Evolutionary conservation across 2,888 invertebrate genomes (phyloP), one percentile per base, ranked within the genome.

Genomic region (Epicampocera succincta): DNA sequence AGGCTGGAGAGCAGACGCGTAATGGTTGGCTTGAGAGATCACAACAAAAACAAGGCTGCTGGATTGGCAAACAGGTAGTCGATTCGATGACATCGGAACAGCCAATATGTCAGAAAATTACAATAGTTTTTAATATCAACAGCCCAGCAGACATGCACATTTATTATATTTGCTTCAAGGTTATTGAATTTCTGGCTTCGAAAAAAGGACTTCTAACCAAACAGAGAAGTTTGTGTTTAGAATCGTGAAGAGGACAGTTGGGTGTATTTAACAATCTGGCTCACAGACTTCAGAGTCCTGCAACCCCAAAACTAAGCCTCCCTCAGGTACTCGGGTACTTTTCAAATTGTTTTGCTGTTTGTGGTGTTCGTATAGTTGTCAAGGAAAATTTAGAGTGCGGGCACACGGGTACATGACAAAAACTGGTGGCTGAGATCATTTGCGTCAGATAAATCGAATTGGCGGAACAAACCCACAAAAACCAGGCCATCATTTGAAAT

Each of bases 31-130:
- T 58, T 17, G 21, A 58, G 38, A 48, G 48, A 40, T 8, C 65
- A 48, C 4, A 11, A 11, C 33, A 56, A 17, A 12, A 8, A 21
- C 8, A 72, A 63, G 13, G 48, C 15, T 3, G 12, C 15, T 17
- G 29, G 38, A 12, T 58, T 38, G n/a, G n/a, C 60, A 76, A 61
- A 19, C 71, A 82, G 82, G 58, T 75, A 66, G 74, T 66, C 60
- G 11, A 33, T 66, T 42, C 21, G 44, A 46, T 75, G 75, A 75
- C 74, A 78, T 69, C 58, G 40, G 21, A 66, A 78, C 82, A 82
- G 60, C 46, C 75, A 83, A 83, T 75, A 80, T 83, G 83, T 80
- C 83, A 81, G 78, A 75, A 83, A 83, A 83, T 81, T 83, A 83
- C 66, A 71, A 74, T 71, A 71, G 52, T 63, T 65, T 56, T 58